These are phyloP conservation scores for Corythaeola cristata DNA, from an alignment of 2,113 vertebrate genomes.

Conservation along the genomic window DNA sequence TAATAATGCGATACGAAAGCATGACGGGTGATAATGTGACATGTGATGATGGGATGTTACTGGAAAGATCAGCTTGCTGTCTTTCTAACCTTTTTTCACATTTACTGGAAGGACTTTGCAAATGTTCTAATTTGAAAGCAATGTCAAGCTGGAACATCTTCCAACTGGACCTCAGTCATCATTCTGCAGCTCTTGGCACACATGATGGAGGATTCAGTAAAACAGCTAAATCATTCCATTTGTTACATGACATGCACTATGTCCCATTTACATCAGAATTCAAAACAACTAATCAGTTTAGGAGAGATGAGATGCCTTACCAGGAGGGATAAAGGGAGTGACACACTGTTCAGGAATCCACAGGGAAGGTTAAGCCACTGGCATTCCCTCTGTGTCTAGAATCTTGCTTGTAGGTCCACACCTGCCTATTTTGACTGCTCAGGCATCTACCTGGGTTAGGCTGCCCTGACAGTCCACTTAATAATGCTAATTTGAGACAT, in stretches of 20 bases:
- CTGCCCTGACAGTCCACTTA: background rate
- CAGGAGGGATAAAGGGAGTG: background rate
- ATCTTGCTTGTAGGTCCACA: background rate
- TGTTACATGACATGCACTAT: background rate
- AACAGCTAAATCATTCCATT: constrained; percentile 20
- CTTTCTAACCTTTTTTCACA: background rate
- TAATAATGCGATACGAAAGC: background rate
- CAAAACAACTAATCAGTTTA: background rate
- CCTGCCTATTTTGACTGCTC: background rate
- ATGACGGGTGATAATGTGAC: background rate
- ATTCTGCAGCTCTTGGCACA: constrained; percentile 13
- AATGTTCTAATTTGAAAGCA: constrained; percentile 42
- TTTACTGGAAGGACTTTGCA: constrained; percentile 35
- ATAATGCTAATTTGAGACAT: background rate
- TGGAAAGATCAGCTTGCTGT: background rate
- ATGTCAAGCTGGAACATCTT: constrained; percentile 34
- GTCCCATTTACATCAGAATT: background rate
- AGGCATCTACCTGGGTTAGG: background rate
- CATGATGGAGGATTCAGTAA: background rate
- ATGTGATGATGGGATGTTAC: background rate
- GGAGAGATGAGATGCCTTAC: background rate
- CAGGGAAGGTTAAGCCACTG: background rate
- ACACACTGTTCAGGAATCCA: background rate
- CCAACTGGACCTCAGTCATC: constrained; percentile 32
- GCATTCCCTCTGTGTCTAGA: background rate